Percentiles rank a stretch among this genome's conserved stretches.
phyloP scores from a whole-genome alignment of 2,113 vertebrate genomes.

The Platichthys stellatus region DNA sequence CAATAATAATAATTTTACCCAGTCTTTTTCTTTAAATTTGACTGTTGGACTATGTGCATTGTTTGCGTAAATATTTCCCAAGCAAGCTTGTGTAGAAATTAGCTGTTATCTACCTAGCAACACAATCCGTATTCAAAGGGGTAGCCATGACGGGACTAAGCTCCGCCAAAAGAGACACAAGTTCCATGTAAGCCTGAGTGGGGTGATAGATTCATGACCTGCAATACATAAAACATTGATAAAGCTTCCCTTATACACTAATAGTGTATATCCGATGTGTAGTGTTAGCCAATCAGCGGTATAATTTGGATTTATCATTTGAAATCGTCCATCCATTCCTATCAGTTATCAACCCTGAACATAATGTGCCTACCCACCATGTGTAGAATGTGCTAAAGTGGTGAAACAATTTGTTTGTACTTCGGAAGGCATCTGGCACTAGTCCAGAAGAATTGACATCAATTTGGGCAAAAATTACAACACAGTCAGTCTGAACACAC shows the following conservation, averaged over 20 bases:
- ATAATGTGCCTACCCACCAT: not conserved
- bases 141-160: too few relatives aligned
- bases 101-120: not conserved
- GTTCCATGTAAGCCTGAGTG: not conserved
- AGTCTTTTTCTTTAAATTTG: not conserved
- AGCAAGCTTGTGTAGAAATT: not conserved
- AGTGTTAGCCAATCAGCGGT: not conserved
- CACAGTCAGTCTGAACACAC: not conserved
- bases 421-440: not conserved
- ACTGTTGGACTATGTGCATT: not conserved
- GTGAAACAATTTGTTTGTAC: not conserved
- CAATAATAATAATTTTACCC: too few relatives aligned
- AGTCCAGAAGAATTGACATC: not conserved
- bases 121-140: not conserved
- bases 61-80: not conserved
- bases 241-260: not conserved
- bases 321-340: not conserved
- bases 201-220: too few relatives aligned
- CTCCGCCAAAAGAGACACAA: too few relatives aligned
- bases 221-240: not conserved
- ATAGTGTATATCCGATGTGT: not conserved
- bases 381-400: not conserved
- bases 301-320: not conserved
- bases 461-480: not conserved
- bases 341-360: too few relatives aligned